phyloP scores from a whole-genome alignment of 2,888 invertebrate species.

The Ptycholaimellus sp. region DNA sequence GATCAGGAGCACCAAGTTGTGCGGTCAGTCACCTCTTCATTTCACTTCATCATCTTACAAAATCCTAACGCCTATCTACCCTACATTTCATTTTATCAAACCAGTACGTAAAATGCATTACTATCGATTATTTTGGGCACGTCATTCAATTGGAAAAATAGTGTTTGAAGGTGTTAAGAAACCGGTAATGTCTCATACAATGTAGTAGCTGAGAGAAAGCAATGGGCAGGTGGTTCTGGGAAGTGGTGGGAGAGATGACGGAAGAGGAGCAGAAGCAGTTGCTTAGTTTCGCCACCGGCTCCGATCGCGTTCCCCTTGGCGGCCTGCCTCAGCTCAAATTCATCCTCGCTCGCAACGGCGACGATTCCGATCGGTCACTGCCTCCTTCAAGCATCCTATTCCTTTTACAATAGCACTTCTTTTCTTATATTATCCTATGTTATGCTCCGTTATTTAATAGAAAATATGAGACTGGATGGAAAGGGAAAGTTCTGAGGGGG shows the following conservation, averaged over 20 bases:
- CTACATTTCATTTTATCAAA: too few species aligned
- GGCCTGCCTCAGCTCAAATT: constrained; percentile 64
- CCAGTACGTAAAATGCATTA: too few species aligned
- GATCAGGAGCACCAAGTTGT: too few species aligned
- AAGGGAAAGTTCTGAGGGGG: not conserved
- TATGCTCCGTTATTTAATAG: too few species aligned
- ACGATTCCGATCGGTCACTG: constrained; percentile 52
- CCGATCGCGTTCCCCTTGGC: constrained; percentile 73
- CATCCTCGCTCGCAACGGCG: constrained; percentile 66
- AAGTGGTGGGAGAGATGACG: constrained; percentile 50
- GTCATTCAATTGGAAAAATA: too few species aligned
- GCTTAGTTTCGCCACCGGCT: constrained; percentile 72
- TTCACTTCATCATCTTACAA: too few species aligned
- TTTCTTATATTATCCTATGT: constrained; percentile 9
- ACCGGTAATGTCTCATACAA: too few species aligned
- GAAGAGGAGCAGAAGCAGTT: constrained; percentile 58
- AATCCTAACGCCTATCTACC: too few species aligned
- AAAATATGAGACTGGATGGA: not conserved
- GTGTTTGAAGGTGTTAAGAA: too few species aligned
- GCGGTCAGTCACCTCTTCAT: too few species aligned
- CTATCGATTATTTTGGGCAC: too few species aligned
- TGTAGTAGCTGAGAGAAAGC: too few species aligned
- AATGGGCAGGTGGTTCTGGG: constrained; percentile 32
- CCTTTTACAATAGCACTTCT: not conserved
- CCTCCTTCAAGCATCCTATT: not conserved